Conservation (phyloP, 2,888 invertebrate species). For the Drosophila hawaiiensis region DNA sequence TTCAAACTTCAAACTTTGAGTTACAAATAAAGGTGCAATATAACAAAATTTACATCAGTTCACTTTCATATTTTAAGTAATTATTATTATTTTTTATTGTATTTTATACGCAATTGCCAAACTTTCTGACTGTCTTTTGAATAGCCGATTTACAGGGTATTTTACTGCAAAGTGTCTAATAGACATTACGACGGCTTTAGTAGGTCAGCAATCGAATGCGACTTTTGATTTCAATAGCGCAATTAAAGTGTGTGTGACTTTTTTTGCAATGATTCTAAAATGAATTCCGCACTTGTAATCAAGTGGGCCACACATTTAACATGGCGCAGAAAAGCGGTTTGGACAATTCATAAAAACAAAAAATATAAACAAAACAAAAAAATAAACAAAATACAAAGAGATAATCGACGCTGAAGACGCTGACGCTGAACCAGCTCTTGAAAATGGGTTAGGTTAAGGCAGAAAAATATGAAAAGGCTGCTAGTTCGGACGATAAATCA, state of each 20-base stretch:
- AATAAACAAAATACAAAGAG: conserved; percentile 4
- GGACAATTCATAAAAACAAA: conserved; percentile 16
- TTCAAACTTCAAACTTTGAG: not conserved
- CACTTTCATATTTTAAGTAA: not conserved
- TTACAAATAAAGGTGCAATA: not conserved
- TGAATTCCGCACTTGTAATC: conserved; percentile 42
- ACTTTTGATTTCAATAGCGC: conserved; percentile 61
- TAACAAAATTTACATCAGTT: not conserved
- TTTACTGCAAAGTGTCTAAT: conserved; percentile 23
- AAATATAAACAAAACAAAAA: conserved; percentile 9
- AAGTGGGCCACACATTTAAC: conserved; percentile 44
- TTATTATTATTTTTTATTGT: not conserved
- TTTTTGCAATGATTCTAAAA: conserved; percentile 5
- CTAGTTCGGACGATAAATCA: conserved; percentile 64
- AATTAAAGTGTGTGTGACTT: conserved; percentile 26
- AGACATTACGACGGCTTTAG: conserved; percentile 40
- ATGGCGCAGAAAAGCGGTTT: conserved; percentile 29
- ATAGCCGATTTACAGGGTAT: conserved; percentile 33
- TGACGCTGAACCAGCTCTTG: conserved; percentile 23
- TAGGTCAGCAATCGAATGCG: conserved; percentile 55
- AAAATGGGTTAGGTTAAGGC: conserved; percentile 61
- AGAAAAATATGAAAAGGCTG: conserved; percentile 28
- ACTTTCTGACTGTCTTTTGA: no score
- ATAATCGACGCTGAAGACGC: no score
- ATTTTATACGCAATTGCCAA: not conserved